phyloP scores from a whole-genome alignment of 2,113 vertebrate genomes.

The Tamias sibiricus region DNA sequence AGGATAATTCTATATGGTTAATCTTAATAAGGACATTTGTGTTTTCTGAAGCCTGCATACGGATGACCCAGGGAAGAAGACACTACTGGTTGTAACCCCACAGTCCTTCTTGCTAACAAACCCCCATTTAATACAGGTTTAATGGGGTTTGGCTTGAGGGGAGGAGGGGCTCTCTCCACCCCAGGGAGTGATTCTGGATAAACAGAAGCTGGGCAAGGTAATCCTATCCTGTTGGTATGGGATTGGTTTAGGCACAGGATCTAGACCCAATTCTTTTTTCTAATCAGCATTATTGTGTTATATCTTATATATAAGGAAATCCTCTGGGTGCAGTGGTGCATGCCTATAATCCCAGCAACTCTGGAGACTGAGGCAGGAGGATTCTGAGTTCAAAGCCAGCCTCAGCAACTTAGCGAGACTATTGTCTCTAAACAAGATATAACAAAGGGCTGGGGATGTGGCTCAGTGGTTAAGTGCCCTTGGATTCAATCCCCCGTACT shows the following conservation, averaged over 20 bases:
- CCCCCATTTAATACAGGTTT: neutral
- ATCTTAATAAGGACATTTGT: neutral
- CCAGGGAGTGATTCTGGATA: neutral
- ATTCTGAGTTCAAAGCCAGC: too few species aligned
- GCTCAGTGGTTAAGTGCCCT: too few species aligned
- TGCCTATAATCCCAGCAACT: too few species aligned
- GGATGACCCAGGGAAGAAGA: neutral
- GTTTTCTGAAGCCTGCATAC: neutral
- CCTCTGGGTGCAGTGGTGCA: too few species aligned
- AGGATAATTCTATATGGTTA: neutral
- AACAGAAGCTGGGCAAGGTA: neutral
- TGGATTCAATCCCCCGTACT: too few species aligned
- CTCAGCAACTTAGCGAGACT: too few species aligned
- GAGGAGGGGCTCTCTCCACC: neutral
- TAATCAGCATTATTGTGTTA: neutral
- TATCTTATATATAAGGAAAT: neutral
- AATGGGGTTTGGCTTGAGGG: neutral
- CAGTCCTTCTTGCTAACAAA: neutral
- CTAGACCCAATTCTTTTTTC: neutral
- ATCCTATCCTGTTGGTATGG: neutral
- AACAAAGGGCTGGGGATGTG: too few species aligned
- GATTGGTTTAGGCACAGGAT: neutral
- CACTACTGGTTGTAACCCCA: neutral
- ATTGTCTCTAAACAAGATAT: too few species aligned
- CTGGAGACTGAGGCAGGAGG: too few species aligned